Evolutionary conservation across 2,113 vertebrate genomes (phyloP), one percentile per base, ranked within the genome.

Genomic region (Nesogale talazaci): DNA sequence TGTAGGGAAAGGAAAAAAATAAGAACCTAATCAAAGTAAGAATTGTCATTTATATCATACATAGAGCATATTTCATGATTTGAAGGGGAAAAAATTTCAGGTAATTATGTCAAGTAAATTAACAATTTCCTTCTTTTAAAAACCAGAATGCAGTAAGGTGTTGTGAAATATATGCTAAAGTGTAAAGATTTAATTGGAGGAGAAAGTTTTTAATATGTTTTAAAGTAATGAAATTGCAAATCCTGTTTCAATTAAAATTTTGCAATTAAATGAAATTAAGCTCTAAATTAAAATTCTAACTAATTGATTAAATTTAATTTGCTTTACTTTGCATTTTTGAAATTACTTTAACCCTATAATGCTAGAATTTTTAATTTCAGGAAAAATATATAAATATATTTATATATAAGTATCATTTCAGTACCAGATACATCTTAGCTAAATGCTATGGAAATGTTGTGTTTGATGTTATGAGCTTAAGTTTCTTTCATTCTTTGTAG

Each of bases 1-100:
- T 85, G 31, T 86, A 93, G 46, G 90, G 87, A 79, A 89, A 83
- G 92, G 75, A 78, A 90, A 79, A 79, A 84, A 65, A 86, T 91
- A 57, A 42, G 70, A 91, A 15, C 67, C 61, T 34, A 57, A 87
- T 38, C 12, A 69, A 95, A 91, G 67, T 61, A 22, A 11, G 15
- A 79, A 14, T 88, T 70, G 74, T 65, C 79, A 67, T 38, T 70
- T 75, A 74, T 42, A 81, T 34, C 22, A 1, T 70, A 87, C 78
- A 76, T 56, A 36, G 79, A 87, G 80, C 34, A 14, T 89, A 12
- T 25, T 16, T 83, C 6, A 6, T 34, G 38, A 40, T 25, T 40
- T 1, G 27, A 94, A 83, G 31, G 23, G 9, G 4, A 88, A 74
- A 92, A 86, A n/a, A n/a, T n/a, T n/a, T 40, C 57, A 19, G 8